Evolutionary conservation across 2,888 invertebrate genomes (phyloP).

Genomic region (Falcaria lacertinaria): DNA sequence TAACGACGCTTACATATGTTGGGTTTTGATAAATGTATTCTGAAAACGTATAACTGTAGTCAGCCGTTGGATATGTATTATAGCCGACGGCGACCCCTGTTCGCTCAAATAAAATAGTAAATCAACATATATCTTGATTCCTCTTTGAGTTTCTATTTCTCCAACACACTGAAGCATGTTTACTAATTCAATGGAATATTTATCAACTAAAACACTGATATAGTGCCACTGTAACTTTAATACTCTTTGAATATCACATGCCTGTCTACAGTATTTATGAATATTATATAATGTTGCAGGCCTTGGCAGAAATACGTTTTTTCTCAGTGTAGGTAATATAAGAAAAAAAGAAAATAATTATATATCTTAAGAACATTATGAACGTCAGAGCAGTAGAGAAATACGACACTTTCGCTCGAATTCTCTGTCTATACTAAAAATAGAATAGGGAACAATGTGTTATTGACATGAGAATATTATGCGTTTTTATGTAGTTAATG

Average conservation of each 20-base stretch:
- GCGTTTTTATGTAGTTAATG: not conserved
- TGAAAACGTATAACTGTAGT: no score
- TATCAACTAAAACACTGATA: not conserved
- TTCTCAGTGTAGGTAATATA: no score
- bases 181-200: constrained; percentile 1
- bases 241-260: not conserved
- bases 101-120: not conserved
- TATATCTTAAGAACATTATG: no score
- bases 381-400: no score
- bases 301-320: no score
- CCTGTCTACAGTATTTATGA: not conserved
- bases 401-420: not conserved
- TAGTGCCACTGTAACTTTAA: not conserved
- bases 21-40: no score
- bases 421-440: not conserved
- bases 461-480: not conserved
- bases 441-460: not conserved
- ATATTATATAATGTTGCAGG: not conserved
- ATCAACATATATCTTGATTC: not conserved
- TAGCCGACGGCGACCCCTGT: not conserved
- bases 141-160: not conserved
- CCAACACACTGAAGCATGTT: not conserved
- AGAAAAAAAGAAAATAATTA: no score
- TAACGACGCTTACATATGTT: no score
- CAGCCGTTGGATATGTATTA: no score